Base-by-base conservation (phyloP, 2,797 vertebrate species). In the Hyperoplus lanceolatus region DNA sequence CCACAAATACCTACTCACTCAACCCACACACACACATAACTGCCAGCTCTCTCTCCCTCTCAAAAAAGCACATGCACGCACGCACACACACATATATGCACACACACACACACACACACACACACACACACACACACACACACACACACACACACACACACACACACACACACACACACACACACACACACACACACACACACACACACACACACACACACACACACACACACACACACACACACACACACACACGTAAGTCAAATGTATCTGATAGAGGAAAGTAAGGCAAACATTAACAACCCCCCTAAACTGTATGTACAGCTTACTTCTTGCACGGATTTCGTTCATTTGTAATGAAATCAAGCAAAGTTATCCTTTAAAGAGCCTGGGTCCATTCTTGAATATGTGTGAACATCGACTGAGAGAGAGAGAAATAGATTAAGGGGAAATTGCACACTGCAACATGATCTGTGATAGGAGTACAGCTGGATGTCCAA, bases 1-100 rank as follows among this genome's bases (percentile, higher is more conserved):
- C 49, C 73, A 61, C 59, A 83, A 77, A 84, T 84, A 81, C 80
- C 61, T 53, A 64, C 46, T 73, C 80, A 65, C 55, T 65, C n/a
- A 63, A 15, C 21, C 29, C 38, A 18, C 66, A 48, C 70, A 64
- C 69, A 67, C 6, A 41, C 38, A 13, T n/a, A 70, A 55, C 14
- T 5, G 62, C 56, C 55, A 69, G 69, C n/a, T 68, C 54, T 56
- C 53, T 54, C 63, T 39, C 42, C 69, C 21, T n/a, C 39, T 5
- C 43, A 39, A 53, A 2, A n/a, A 41, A 16, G 48, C 9, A 48
- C 11, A 4, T 38, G 2, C 15, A 39, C 49, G n/a, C 57, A 58
- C 16, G 14, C 62, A 64, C 56, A 50, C 55, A 57, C 5, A 49
- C 2, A 2, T 29, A 29, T 29, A 29, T 29, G 21, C 21, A 29